Evolutionary conservation across 2,113 vertebrate species (phyloP), one percentile per base, ranked within the genome.

Genomic region (Tretioscincus oriximinensis): DNA sequence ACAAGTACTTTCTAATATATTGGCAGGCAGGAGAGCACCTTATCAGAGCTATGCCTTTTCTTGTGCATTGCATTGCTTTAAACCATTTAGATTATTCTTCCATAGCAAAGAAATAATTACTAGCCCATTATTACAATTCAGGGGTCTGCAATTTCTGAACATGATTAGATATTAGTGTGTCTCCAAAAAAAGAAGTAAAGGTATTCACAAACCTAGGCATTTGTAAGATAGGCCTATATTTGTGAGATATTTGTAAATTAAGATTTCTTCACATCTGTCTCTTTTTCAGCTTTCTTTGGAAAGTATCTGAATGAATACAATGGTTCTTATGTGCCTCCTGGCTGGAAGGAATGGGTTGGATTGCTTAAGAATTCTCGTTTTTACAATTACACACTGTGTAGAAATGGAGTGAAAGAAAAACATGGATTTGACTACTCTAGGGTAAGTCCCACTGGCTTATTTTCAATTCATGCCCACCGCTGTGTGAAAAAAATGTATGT

Each of bases 231-330:
- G 35, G 35, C 35, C 35, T 41, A 41, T 41, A 41, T 41, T 63
- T 28, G 0, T 7, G 5, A 2, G 26, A 58, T 21, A 10, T 81
- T 88, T 87, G 12, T 87, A 16, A 78, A 86, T 73, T 0, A 1
- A 49, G 0, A 0, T 60, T 4, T 77, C 22, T 85, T 93, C 79
- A 89, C n/a, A 0, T 58, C 0, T 4, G 1, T 47, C 78, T 73
- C 82, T 45, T 90, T 41, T 72, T 67, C 72, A 99, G 98, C 97
- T 86, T 99, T 98, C 92, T 99, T 99, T 87, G 98, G 98, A 54
- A 99, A 99, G 90, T 99, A 99, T 87, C 96, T 99, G 65, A 99
- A 99, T 61, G 98, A 99, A 80, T 99, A 99, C 92, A 99, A 99
- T 2, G 98, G 98, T 77, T 98, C 98, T 60, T 99, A 99, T 9